Percentiles rank a stretch among this genome's conserved stretches.
Evolutionary conservation across 2,797 vertebrate genomes (phyloP).

Genomic region (Chrosomus eos): DNA sequence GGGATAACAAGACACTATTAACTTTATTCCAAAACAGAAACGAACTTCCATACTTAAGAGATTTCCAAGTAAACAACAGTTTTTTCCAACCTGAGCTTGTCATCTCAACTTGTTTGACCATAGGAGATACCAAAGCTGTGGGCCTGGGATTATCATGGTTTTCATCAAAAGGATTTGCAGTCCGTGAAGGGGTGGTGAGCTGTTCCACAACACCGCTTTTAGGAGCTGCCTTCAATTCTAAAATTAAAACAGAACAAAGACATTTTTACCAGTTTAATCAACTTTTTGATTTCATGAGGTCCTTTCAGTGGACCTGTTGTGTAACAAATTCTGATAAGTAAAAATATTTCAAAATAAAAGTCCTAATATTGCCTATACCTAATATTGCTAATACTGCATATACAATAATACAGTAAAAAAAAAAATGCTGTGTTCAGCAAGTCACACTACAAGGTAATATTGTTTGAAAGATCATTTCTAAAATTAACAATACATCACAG

Average conservation of each 20-base stretch:
- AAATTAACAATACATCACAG: neutral
- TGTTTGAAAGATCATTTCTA: neutral
- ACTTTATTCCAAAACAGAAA: neutral
- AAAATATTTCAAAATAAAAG: neutral
- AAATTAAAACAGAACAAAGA: neutral
- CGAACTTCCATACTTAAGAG: neutral
- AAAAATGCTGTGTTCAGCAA: neutral
- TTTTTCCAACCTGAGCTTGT: conserved; percentile 57
- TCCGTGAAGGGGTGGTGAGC: conserved; percentile 63
- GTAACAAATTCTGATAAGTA: neutral
- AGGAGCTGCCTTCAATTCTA: conserved; percentile 61
- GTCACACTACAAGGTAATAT: neutral
- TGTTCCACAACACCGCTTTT: conserved; percentile 6
- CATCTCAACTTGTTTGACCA: conserved; percentile 28
- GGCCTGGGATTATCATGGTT: conserved; percentile 44
- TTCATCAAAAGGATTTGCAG: conserved; percentile 13
- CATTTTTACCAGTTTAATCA: neutral
- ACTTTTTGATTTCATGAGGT: neutral
- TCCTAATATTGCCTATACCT: neutral
- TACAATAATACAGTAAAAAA: neutral
- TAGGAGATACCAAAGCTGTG: conserved; percentile 54
- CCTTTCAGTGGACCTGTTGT: neutral
- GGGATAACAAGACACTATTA: no score
- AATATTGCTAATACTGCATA: neutral
- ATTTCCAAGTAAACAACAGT: neutral